Evolutionary conservation across 2,113 vertebrate species (phyloP).

Genomic region (Xiphophorus maculatus): DNA sequence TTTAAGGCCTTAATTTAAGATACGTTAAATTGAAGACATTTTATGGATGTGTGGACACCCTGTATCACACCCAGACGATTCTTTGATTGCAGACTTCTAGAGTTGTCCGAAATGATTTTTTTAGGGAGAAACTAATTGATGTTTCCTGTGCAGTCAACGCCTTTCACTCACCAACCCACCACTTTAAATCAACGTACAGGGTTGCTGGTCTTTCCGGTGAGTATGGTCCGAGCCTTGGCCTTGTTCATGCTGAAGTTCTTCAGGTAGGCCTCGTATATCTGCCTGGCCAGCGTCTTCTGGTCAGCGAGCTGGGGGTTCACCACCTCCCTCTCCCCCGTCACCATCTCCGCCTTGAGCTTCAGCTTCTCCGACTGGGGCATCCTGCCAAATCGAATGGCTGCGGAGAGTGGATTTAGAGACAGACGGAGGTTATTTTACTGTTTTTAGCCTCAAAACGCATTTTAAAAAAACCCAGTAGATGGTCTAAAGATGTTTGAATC

Average conservation of each 20-base stretch:
- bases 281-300: slow-evolving; percentile 91
- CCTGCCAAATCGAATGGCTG: slow-evolving; percentile 96
- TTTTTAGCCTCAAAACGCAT: neutral
- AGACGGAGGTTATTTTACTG: neutral
- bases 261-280: slow-evolving; percentile 95
- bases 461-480: neutral
- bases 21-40: no score
- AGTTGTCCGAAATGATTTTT: slow-evolving; percentile 18
- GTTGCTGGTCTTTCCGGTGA: slow-evolving; percentile 92
- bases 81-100: slow-evolving; percentile 32
- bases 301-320: slow-evolving; percentile 87
- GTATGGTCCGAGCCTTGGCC: slow-evolving; percentile 92
- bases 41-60: no score
- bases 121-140: slow-evolving; percentile 22
- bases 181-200: slow-evolving; percentile 83
- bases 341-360: slow-evolving; percentile 94
- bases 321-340: slow-evolving; percentile 85
- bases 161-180: slow-evolving; percentile 51
- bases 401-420: slow-evolving; percentile 23
- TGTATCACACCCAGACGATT: neutral
- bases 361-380: slow-evolving; percentile 98
- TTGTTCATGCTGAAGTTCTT: slow-evolving; percentile 99
- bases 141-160: slow-evolving; percentile 24
- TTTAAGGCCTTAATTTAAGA: no score
- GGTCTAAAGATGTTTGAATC: no score